These are phyloP conservation scores for Palythoa grandis DNA, from an alignment of 92 coral and sea anemone genomes.

Conservation along the genomic window DNA sequence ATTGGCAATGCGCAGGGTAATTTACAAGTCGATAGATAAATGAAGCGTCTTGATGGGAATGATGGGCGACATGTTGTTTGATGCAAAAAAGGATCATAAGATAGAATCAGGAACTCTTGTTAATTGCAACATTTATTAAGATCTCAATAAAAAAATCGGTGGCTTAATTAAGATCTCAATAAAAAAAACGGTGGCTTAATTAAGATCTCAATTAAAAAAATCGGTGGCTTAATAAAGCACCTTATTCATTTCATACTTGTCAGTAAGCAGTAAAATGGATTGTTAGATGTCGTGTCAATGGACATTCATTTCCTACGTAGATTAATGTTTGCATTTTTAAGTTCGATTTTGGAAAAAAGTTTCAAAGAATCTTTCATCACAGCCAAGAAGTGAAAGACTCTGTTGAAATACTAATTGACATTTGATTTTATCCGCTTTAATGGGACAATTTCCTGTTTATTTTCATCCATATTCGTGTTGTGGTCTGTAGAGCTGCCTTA, in stretches of 20 bases:
- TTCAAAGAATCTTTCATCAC: slow-evolving; percentile 1
- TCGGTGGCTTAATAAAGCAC: neutral
- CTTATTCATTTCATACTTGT: neutral
- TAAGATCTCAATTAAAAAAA: neutral
- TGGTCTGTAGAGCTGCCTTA: neutral
- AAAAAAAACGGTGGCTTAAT: neutral
- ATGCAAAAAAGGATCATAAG: neutral
- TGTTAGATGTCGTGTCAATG: too few relatives aligned
- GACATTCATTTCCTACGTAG: too few relatives aligned
- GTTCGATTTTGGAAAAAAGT: neutral
- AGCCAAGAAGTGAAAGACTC: slow-evolving; percentile 15
- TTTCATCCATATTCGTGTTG: neutral
- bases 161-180: neutral
- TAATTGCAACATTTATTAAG: slow-evolving; percentile 11
- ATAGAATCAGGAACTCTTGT: neutral
- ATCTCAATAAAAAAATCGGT: neutral
- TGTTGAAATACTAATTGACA: slow-evolving; percentile 29
- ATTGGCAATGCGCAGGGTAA: slow-evolving; percentile 9
- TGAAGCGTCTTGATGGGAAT: neutral
- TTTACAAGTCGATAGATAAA: slow-evolving; percentile 8
- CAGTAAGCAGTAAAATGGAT: neutral
- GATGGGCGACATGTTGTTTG: neutral
- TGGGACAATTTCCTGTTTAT: slow-evolving; percentile 33
- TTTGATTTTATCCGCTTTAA: slow-evolving; percentile 11
- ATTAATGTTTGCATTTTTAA: too few relatives aligned